Base-by-base conservation (phyloP, 2,797 vertebrate species). In the Peromyscus aztecus region DNA sequence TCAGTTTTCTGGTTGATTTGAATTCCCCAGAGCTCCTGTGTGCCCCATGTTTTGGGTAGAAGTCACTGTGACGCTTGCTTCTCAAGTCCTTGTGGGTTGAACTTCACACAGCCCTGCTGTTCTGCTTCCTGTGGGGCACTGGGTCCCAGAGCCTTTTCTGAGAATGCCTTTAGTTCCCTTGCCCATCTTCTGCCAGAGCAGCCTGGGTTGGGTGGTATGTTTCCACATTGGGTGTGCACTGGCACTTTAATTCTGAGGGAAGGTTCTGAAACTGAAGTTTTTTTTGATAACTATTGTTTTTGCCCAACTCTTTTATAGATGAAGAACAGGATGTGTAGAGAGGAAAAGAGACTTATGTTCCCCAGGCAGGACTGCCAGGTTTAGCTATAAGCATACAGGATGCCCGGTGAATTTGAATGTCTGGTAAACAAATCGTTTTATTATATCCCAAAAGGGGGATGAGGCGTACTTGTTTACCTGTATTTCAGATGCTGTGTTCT, bases 91-190 rank as follows among this genome's bases (percentile, higher is more conserved):
- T 77, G 9, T 57, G 11, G 73, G 17, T 23, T 11, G 10, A 8
- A 34, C 19, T 29, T 4, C 1, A 13, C 31, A 31, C 6, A 43
- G 12, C 0, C 3, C 7, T 9, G 21, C 1, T 40, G 1, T 6
- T 63, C 6, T 81, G 37, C 2, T 19, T 71, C 29, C 67, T n/a
- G 12, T 2, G 23, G 31, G 23, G 85, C 29, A 14, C 40, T 12
- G 37, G 14, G 69, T 52, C 55, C 11, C n/a, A 12, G 16, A 49
- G 9, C 10, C 6, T 17, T 21, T 34, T 6, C 61, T 37, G 40
- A 16, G 67, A 9, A 27, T 55, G 37, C 49, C 29, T 57, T 34
- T 16, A 37, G 29, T 40, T 5, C 1, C 55, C n/a, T 87, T 40
- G 10, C 11, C 11, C 34, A 0, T 37, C 84, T 75, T 57, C 37